phyloP scores from a whole-genome alignment of 2,797 vertebrate species.

The Oreochromis grahami region DNA sequence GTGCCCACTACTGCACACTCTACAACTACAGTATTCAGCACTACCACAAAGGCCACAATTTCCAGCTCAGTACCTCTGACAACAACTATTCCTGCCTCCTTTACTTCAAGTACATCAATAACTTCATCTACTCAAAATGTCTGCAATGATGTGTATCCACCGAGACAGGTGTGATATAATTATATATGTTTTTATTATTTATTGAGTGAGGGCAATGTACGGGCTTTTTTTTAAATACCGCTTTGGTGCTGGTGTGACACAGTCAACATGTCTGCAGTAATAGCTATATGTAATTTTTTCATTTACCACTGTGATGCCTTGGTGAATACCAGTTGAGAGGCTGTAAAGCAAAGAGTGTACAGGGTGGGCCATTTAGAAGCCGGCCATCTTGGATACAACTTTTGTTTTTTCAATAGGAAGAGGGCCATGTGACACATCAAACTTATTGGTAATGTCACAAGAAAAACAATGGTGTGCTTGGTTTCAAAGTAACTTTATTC shows the following conservation, averaged over 20 bases:
- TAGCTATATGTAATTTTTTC: not conserved
- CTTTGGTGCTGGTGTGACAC: not conserved
- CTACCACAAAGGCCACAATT: not conserved
- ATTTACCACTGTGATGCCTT: not conserved
- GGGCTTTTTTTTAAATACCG: not conserved
- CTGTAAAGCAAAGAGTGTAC: not conserved
- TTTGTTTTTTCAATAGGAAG: too few relatives aligned
- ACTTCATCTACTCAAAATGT: conserved; percentile 13
- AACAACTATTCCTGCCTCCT: not conserved
- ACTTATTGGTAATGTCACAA: too few relatives aligned
- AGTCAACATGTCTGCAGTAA: not conserved
- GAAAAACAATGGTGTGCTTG: too few relatives aligned
- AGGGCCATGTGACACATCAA: too few relatives aligned
- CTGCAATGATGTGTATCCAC: conserved; percentile 55
- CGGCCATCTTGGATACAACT: too few relatives aligned
- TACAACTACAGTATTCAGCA: not conserved
- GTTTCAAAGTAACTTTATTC: too few relatives aligned
- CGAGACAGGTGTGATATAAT: conserved; percentile 66
- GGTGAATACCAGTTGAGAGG: not conserved
- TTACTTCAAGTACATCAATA: conserved; percentile 5
- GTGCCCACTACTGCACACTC: not conserved
- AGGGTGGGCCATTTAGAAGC: too few relatives aligned
- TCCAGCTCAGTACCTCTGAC: not conserved
- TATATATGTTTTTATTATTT: not conserved
- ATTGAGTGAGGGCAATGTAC: not conserved